A percentile compares a stretch with the other conserved stretches of the same genome.
phyloP scores from a whole-genome alignment of 64 coral and sea anemone genomes.

The Montipora cactus region DNA sequence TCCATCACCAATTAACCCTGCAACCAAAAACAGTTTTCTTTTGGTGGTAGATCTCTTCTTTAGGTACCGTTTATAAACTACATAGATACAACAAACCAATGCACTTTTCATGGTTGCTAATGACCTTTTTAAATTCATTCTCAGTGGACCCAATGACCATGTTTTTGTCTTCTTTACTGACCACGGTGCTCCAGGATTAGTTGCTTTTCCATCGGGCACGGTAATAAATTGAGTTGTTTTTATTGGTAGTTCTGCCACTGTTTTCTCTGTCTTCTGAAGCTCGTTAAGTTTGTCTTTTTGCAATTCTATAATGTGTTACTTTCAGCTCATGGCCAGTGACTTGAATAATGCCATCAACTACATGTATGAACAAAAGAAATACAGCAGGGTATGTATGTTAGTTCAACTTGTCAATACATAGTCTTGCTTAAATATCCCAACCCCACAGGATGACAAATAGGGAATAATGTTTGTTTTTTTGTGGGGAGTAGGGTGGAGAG shows the following conservation, averaged over 20 bases:
- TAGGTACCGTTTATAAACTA: no score
- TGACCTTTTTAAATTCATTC: neutral
- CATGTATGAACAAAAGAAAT: constrained; percentile 94
- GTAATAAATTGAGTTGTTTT: constrained; percentile 9
- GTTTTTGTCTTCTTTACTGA: constrained; percentile 96
- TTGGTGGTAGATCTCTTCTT: no score
- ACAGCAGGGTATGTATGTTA: constrained; percentile 65
- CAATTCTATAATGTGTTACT: neutral
- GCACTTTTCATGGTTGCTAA: neutral
- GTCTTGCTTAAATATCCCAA: no score
- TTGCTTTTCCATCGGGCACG: constrained; percentile 78
- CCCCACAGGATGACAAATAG: no score
- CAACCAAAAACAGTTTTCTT: no score
- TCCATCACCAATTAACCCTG: no score
- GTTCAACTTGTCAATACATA: no score
- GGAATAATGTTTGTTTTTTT: no score
- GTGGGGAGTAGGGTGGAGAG: no score
- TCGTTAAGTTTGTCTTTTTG: neutral
- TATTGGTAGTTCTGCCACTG: neutral
- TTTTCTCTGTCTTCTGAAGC: neutral
- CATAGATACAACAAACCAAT: no score
- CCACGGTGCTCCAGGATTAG: constrained; percentile 91
- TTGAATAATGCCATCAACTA: constrained; percentile 80
- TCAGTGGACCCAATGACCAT: constrained; percentile 92
- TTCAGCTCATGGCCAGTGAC: constrained; percentile 73